Evolutionary conservation across 2,888 invertebrate genomes (phyloP), one percentile per base, ranked within the genome.

Genomic region (Metellina segmentata): DNA sequence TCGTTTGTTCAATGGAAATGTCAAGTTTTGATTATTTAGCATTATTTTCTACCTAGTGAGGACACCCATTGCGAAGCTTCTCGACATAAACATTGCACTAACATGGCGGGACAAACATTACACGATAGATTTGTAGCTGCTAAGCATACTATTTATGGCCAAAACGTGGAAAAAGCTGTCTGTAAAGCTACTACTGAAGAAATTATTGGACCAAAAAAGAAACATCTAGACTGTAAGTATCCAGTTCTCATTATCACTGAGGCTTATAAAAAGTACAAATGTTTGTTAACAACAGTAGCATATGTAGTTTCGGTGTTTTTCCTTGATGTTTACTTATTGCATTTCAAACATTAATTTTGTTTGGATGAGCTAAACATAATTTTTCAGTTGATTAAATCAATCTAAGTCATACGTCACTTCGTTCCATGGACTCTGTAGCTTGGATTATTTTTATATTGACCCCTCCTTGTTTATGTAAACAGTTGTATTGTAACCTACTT

Each of bases 111-210:
- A 95, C 99, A 99, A 96, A 99, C 99, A 95, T 98, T 99, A 95
- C 98, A 98, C 96, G 99, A 99, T 96, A 97, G 99, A 96, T 97
- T 99, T 94, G 96, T 98, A 95, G 99, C 99, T 95, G 99, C 99
- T 94, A 97, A 98, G 95, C 98, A 99, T 96, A 99, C 99, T 96
- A 97, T 99, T 95, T 99, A 99, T 95, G 99, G 99, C 94, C 99
- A 99, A 96, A 99, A 99, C 94, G 96, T 99, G 95, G 99, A 99
- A 94, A 99, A 99, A 96, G 98, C 99, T 94, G 99, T 99, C 94
- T 99, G 99, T 96, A 99, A 99, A 96, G 99, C 99, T 93, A 99
- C 99, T 94, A 99, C 99, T 94, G 99, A 99, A 96, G 99, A 99
- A 96, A 97, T 99, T 96, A 98, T 99, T 96, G 99, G 98, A 94